Conservation (phyloP, 1,140 invertebrate species). For the Sipha flava region DNA sequence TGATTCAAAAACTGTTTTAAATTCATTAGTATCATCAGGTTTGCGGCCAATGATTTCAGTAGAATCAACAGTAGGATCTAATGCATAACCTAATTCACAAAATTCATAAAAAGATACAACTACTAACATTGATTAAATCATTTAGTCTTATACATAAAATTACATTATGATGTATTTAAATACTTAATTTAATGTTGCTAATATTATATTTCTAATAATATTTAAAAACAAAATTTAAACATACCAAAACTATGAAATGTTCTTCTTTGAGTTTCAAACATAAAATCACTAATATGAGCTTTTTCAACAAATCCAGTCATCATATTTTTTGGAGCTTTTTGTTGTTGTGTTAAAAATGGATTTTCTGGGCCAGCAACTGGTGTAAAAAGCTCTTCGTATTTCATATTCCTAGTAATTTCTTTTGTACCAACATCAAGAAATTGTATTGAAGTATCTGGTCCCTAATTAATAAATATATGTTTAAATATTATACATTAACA, state of each 20-base stretch:
- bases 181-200: background rate
- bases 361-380: constrained; percentile 83
- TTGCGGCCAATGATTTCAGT: constrained; percentile 46
- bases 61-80: constrained; percentile 81
- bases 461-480: background rate
- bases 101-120: background rate
- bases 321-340: constrained; percentile 79
- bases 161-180: too few relatives aligned
- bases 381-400: constrained; percentile 90
- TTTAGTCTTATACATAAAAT: too few relatives aligned
- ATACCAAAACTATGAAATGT: constrained; percentile 87
- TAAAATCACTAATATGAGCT: constrained; percentile 91
- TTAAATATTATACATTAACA: background rate
- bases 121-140: too few relatives aligned
- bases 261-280: constrained; percentile 95
- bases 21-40: constrained; percentile 53
- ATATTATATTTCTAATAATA: background rate
- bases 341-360: constrained; percentile 82
- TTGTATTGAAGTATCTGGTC: background rate
- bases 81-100: constrained; percentile 69
- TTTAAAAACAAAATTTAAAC: constrained; percentile 33
- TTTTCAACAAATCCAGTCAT: constrained; percentile 90
- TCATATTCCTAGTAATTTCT: constrained; percentile 86
- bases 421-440: constrained; percentile 60
- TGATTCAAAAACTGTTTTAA: constrained; percentile 83